Conservation (phyloP, 2,113 vertebrate species). For the Ifrita kowaldi region DNA sequence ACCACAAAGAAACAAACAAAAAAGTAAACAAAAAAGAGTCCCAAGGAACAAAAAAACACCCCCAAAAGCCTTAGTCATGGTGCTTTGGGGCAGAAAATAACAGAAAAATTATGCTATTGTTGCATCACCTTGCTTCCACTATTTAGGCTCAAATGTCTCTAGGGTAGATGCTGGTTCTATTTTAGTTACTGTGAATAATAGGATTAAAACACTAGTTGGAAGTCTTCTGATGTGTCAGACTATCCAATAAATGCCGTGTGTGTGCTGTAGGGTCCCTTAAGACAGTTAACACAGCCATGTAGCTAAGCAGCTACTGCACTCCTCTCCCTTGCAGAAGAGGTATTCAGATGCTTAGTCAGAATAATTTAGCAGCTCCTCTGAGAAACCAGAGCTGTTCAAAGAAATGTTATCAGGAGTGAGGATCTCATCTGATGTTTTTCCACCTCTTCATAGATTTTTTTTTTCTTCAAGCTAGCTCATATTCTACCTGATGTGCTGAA, state of each 20-base stretch:
- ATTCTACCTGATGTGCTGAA: slow-evolving; percentile 64
- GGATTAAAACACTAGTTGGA: background rate
- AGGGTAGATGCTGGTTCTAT: background rate
- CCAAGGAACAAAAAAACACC: no score
- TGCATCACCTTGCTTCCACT: background rate
- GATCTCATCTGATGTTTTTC: slow-evolving; percentile 42
- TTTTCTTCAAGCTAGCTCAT: slow-evolving; percentile 16
- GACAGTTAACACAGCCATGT: background rate
- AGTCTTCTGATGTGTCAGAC: background rate
- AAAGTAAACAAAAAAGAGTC: accelerated
- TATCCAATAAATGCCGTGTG: background rate
- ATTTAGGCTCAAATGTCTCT: background rate
- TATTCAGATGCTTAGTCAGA: slow-evolving; percentile 4
- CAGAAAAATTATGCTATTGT: accelerated
- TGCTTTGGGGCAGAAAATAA: background rate
- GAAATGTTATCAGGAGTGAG: background rate
- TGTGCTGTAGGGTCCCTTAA: background rate
- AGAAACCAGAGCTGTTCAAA: slow-evolving; percentile 25
- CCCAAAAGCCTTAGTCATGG: accelerated
- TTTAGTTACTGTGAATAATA: background rate
- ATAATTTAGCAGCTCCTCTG: slow-evolving; percentile 27
- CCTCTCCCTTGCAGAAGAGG: background rate
- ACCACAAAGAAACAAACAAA: background rate
- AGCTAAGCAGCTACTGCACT: background rate
- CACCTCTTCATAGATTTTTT: slow-evolving; percentile 25